Percentiles rank a stretch among this genome's conserved stretches.
Evolutionary conservation across 64 coral and sea anemone genomes (phyloP).

Genomic region (Montipora cactus): DNA sequence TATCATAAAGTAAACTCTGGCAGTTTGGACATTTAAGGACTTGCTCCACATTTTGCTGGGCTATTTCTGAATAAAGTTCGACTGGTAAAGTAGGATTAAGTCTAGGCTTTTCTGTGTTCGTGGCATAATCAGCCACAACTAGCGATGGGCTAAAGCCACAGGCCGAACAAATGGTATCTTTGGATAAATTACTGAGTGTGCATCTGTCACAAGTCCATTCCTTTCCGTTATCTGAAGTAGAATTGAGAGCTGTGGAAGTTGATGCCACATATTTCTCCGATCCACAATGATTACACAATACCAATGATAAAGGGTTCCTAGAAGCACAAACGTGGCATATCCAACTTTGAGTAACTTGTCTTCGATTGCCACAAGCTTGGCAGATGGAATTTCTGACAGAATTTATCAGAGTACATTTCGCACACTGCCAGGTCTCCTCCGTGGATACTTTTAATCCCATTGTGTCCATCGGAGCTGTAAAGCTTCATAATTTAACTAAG

Average conservation of each 20-base stretch:
- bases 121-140: slow-evolving; percentile 9
- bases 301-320: slow-evolving; percentile 54
- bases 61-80: slow-evolving; percentile 74
- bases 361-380: slow-evolving; percentile 70
- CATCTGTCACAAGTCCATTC: slow-evolving; percentile 86
- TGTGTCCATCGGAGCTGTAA: not conserved
- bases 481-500: not conserved
- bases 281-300: slow-evolving; percentile 81
- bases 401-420: slow-evolving; percentile 81
- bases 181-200: slow-evolving; percentile 64
- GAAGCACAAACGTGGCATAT: slow-evolving; percentile 66
- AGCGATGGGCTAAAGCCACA: slow-evolving; percentile 53
- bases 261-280: slow-evolving; percentile 20
- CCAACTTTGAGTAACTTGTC: slow-evolving; percentile 54
- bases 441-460: slow-evolving; percentile 13
- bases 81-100: slow-evolving; percentile 68
- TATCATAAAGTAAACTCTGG: slow-evolving; percentile 93
- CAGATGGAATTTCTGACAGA: slow-evolving; percentile 25
- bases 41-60: slow-evolving; percentile 66
- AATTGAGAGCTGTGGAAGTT: not conserved
- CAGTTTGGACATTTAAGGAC: slow-evolving; percentile 88
- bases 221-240: slow-evolving; percentile 1
- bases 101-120: not conserved
- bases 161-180: slow-evolving; percentile 47
- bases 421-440: slow-evolving; percentile 63